Evolutionary conservation across 2,113 vertebrate species (phyloP).

Genomic region (Leucoraja erinaceus): DNA sequence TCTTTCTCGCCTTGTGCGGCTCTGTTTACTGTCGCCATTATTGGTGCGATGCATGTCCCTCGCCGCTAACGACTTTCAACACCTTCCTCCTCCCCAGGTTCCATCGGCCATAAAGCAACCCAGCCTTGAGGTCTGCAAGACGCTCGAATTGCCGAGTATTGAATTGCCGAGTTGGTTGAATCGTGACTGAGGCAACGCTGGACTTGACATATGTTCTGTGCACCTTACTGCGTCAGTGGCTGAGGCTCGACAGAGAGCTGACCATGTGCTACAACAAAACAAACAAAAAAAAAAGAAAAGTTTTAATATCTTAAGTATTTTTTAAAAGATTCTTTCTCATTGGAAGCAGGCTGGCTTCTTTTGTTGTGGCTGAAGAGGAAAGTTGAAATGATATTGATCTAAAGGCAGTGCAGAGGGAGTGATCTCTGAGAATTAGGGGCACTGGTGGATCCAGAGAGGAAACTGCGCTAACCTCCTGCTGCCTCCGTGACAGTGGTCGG

Average conservation of each 20-base stretch:
- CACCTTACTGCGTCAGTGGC: not conserved
- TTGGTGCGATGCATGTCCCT: too few species aligned
- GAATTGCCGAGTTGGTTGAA: not conserved
- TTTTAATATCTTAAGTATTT: slow-evolving; percentile 35
- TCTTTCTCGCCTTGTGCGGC: too few species aligned
- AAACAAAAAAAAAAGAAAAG: slow-evolving; percentile 2
- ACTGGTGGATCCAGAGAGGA: not conserved
- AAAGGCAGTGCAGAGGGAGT: not conserved
- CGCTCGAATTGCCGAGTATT: not conserved
- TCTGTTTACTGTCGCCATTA: not conserved
- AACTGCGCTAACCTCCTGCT: not conserved
- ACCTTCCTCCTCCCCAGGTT: not conserved
- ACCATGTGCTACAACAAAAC: not conserved
- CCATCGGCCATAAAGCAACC: not conserved
- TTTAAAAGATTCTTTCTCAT: slow-evolving; percentile 30
- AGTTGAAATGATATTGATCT: not conserved
- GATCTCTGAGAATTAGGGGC: not conserved
- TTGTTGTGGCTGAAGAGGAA: not conserved
- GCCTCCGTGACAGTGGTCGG: not conserved
- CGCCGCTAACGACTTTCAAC: not conserved
- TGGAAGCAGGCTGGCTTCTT: slow-evolving; percentile 15
- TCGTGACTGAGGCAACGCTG: not conserved
- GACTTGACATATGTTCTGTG: not conserved
- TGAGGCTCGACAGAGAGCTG: not conserved
- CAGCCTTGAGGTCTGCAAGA: not conserved